These are phyloP conservation scores for Takifugu ocellatus DNA, from an alignment of 2,797 vertebrate species.

Conservation along the genomic window DNA sequence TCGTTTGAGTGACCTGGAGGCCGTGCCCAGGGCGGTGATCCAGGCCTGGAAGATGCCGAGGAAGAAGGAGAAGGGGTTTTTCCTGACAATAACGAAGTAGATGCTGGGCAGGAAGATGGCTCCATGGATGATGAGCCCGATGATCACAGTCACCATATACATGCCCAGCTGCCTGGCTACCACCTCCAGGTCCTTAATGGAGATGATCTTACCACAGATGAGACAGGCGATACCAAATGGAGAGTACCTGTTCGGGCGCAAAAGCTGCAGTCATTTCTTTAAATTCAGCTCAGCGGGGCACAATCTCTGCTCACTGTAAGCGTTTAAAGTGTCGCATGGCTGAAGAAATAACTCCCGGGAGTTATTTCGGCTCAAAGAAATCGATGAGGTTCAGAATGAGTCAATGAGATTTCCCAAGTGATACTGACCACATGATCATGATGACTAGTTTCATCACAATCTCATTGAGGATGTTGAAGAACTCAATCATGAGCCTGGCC, in stretches of 20 bases:
- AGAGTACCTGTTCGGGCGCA: conserved; percentile 85
- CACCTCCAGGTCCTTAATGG: conserved; percentile 95
- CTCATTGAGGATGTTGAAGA: conserved; percentile 99
- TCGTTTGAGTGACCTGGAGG: conserved; percentile 85
- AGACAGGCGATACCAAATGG: conserved; percentile 96
- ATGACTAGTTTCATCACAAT: conserved; percentile 98
- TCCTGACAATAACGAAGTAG: conserved; percentile 94
- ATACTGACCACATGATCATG: conserved; percentile 99
- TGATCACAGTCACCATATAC: conserved; percentile 98
- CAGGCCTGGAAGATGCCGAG: conserved; percentile 98
- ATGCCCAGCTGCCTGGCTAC: conserved; percentile 95
- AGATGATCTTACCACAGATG: conserved; percentile 99
- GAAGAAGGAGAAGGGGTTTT: conserved; percentile 96
- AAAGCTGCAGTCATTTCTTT: conserved; percentile 21
- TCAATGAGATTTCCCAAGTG: conserved; percentile 46
- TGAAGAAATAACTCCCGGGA: conserved; percentile 33
- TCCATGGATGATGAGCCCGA: conserved; percentile 95
- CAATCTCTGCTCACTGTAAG: not conserved
- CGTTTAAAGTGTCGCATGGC: conserved; percentile 16
- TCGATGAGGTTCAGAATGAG: conserved; percentile 44
- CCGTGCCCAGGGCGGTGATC: conserved; percentile 97
- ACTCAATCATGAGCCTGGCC: conserved; percentile 97
- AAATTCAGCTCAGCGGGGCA: not conserved
- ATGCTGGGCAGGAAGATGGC: conserved; percentile 94
- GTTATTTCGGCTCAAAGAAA: conserved; percentile 41